Conservation (phyloP, 2,888 invertebrate genomes). For the Entomobrya multifasciata region DNA sequence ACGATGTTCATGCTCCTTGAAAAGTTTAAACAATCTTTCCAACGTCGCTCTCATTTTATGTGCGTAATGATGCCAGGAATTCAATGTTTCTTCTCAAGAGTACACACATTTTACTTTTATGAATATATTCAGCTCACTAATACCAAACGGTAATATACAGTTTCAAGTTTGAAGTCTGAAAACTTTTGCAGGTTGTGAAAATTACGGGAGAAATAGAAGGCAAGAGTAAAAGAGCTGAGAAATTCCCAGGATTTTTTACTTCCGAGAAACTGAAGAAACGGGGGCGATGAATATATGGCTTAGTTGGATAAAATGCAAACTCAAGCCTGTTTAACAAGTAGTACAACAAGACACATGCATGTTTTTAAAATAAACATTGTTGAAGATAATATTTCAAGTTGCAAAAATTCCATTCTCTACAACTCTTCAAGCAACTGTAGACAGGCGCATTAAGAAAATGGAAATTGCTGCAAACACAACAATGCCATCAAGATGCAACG, state of each 20-base stretch:
- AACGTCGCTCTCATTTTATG: not conserved
- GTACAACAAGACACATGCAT: conserved; percentile 4
- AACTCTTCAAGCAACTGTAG: too few species aligned
- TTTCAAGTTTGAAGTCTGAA: too few species aligned
- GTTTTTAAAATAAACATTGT: conserved; percentile 29
- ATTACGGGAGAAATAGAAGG: not conserved
- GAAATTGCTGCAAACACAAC: too few species aligned
- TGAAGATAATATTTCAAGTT: not conserved
- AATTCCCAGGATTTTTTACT: conserved; percentile 49
- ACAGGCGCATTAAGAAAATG: too few species aligned
- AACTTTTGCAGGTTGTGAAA: conserved; percentile 16
- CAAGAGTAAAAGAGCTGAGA: conserved; percentile 19
- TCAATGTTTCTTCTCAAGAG: not conserved
- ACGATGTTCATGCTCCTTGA: not conserved
- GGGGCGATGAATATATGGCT: not conserved
- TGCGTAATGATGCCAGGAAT: conserved; percentile 12
- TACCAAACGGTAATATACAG: not conserved
- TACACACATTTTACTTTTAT: not conserved
- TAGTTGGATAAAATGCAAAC: not conserved
- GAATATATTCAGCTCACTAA: not conserved
- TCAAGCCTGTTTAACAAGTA: conserved; percentile 24
- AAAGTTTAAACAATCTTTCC: conserved; percentile 10
- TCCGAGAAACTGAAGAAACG: conserved; percentile 13
- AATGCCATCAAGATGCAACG: not conserved
- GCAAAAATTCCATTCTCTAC: too few species aligned